Percentiles rank a stretch among this genome's conserved stretches.
phyloP scores from a whole-genome alignment of 2,797 vertebrate species.

The Betta splendens region DNA sequence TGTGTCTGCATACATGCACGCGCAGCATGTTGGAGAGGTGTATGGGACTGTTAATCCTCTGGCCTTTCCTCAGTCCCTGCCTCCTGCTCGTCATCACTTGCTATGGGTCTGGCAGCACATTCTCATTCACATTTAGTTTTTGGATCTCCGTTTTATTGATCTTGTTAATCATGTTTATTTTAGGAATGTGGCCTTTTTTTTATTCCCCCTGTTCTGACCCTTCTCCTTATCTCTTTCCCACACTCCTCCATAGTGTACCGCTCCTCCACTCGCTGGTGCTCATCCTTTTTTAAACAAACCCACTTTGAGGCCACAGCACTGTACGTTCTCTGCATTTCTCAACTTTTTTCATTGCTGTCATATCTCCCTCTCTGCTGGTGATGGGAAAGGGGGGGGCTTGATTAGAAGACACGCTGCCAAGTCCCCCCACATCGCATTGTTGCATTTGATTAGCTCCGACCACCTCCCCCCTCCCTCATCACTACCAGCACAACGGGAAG shows the following conservation, averaged over 20 bases:
- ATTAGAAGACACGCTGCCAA: constrained; percentile 66
- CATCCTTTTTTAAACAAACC: constrained; percentile 7
- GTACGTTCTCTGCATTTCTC: constrained; percentile 9
- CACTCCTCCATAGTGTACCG: constrained; percentile 27
- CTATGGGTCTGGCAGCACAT: constrained; percentile 42
- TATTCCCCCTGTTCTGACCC: constrained; percentile 26
- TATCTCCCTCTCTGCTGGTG: constrained; percentile 31
- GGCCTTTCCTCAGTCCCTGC: constrained; percentile 52
- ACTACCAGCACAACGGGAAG: constrained; percentile 58
- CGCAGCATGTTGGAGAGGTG: constrained; percentile 55
- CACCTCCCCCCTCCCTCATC: constrained; percentile 61
- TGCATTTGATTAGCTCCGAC: constrained; percentile 74
- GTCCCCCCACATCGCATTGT: constrained; percentile 63
- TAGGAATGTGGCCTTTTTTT: constrained; percentile 17
- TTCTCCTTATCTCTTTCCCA: constrained; percentile 56
- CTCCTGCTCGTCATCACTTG: constrained; percentile 50
- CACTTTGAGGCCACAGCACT: background rate
- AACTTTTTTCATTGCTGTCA: constrained; percentile 7
- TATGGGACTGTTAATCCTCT: constrained; percentile 61
- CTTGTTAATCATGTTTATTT: constrained; percentile 53
- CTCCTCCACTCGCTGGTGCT: background rate
- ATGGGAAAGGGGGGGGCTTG: constrained; percentile 41
- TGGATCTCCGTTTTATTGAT: constrained; percentile 40
- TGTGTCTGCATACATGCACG: no score
- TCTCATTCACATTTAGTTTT: constrained; percentile 54